Conservation (phyloP, 2,888 invertebrate genomes). For the Drosophila anomalipes region DNA sequence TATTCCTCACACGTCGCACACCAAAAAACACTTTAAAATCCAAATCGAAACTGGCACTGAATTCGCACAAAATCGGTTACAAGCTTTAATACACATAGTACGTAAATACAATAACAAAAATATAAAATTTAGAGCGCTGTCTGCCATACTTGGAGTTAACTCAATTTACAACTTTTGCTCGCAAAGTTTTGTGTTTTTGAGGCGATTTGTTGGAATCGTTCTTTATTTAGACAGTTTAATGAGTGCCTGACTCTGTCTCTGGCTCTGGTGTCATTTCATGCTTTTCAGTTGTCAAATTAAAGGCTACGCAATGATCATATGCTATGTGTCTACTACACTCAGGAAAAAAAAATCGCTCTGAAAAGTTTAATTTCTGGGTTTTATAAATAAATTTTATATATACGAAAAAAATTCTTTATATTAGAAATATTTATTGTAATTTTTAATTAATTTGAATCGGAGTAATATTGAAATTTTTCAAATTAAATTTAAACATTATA, state of each 20-base stretch:
- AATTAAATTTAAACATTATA: not conserved
- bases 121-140: conserved; percentile 67
- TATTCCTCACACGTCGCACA: conserved; percentile 68
- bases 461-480: not conserved
- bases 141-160: conserved; percentile 68
- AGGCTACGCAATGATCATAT: conserved; percentile 45
- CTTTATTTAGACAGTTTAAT: conserved; percentile 79
- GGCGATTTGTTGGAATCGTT: conserved; percentile 41
- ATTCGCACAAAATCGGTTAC: conserved; percentile 61
- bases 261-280: conserved; percentile 70
- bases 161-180: conserved; percentile 78
- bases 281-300: conserved; percentile 79
- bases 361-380: not conserved
- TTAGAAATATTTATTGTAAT: not conserved
- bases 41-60: conserved; percentile 46
- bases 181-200: conserved; percentile 21
- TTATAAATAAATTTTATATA: rapidly evolving
- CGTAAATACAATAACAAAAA: conserved; percentile 17
- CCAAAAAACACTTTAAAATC: conserved; percentile 55
- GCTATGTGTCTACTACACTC: not conserved
- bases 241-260: conserved; percentile 43
- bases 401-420: not conserved
- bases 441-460: not conserved
- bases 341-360: not conserved
- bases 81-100: conserved; percentile 14